Evolutionary conservation across 2,888 invertebrate species (phyloP).

Genomic region (Petrolisthes manimaculis): DNA sequence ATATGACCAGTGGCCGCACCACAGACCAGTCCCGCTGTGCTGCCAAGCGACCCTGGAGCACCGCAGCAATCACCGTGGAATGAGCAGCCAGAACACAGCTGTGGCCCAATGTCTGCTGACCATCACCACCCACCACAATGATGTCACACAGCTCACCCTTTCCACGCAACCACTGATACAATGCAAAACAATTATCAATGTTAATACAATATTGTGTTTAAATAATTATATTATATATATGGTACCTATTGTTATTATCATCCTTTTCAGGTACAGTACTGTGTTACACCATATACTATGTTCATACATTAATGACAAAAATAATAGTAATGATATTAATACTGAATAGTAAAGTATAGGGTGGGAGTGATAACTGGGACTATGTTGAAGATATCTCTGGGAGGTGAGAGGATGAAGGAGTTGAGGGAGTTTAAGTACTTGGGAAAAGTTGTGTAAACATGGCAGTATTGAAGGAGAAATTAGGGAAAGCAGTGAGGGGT

Average conservation of each 20-base stretch:
- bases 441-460: no score
- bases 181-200: neutral
- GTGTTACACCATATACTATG: neutral
- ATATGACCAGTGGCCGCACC: slow-evolving; percentile 41
- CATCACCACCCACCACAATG: slow-evolving; percentile 31
- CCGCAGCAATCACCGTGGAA: slow-evolving; percentile 46
- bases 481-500: no score
- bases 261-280: neutral
- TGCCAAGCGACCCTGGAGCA: slow-evolving; percentile 47
- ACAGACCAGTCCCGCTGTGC: slow-evolving; percentile 49
- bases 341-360: no score
- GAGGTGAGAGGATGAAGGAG: no score
- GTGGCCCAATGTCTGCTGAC: slow-evolving; percentile 37
- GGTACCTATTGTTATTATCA: neutral
- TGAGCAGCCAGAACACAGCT: slow-evolving; percentile 49
- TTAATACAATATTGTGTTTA: neutral
- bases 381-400: no score
- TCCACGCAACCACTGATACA: slow-evolving; percentile 29
- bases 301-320: neutral
- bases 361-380: no score
- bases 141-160: slow-evolving; percentile 48
- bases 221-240: neutral
- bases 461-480: no score
- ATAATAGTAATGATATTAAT: no score
- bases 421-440: no score